phyloP scores from a whole-genome alignment of 2,888 invertebrate species.

The Schrankia costaestrigalis region DNA sequence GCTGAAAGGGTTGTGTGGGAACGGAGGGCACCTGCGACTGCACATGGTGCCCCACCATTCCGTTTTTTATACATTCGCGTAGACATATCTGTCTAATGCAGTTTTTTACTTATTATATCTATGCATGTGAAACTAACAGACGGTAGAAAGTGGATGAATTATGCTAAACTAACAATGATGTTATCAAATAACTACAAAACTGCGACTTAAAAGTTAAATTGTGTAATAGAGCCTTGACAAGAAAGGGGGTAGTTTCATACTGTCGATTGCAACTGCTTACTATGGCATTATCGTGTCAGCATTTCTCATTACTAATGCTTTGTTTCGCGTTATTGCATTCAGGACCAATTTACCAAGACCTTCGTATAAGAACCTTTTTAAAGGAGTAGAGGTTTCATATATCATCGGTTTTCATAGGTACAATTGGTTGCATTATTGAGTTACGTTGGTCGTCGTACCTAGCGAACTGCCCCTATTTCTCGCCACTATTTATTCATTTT shows the following conservation, averaged over 20 bases:
- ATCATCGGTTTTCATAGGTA: no score
- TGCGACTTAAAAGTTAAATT: conserved; percentile 35
- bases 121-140: conserved; percentile 24
- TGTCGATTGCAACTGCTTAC: conserved; percentile 71
- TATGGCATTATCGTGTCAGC: conserved; percentile 72
- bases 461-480: conserved; percentile 77
- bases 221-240: conserved; percentile 42
- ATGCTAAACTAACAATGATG: conserved; percentile 25
- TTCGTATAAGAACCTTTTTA: conserved; percentile 11
- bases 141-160: conserved; percentile 5
- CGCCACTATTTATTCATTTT: conserved; percentile 78
- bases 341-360: conserved; percentile 44
- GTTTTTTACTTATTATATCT: conserved; percentile 63
- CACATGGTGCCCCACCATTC: conserved; percentile 73
- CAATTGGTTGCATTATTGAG: conserved; percentile 66
- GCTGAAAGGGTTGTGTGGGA: conserved; percentile 82
- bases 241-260: conserved; percentile 60
- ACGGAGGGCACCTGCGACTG: conserved; percentile 79
- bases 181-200: conserved; percentile 25
- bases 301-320: conserved; percentile 58
- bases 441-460: conserved; percentile 59
- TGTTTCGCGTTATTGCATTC: conserved; percentile 55
- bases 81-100: conserved; percentile 73
- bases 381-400: conserved; percentile 26
- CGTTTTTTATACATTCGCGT: conserved; percentile 74